phyloP scores from a whole-genome alignment of 2,797 vertebrate species.

The Pangasius sanitwongsei region DNA sequence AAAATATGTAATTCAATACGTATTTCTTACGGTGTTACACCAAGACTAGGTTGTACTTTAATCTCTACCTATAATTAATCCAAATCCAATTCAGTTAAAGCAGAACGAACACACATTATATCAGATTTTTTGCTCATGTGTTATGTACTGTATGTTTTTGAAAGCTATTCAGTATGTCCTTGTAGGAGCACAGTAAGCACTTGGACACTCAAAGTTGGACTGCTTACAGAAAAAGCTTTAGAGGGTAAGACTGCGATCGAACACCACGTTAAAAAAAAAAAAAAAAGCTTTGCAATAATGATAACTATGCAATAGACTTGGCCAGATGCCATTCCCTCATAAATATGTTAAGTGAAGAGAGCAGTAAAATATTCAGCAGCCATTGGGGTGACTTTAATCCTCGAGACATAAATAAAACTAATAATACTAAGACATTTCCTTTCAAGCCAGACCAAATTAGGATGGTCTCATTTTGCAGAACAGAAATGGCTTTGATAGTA shows the following conservation, averaged over 20 bases:
- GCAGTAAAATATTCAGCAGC: slow-evolving; percentile 52
- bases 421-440: slow-evolving; percentile 58
- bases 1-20: not conserved
- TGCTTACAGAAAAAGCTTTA: not conserved
- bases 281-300: slow-evolving; percentile 47
- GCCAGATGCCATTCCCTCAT: slow-evolving; percentile 62
- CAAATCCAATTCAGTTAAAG: slow-evolving; percentile 2
- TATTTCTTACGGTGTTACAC: not conserved
- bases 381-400: slow-evolving; percentile 58
- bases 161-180: not conserved
- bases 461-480: slow-evolving; percentile 54
- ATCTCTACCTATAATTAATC: not conserved
- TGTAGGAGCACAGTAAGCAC: not conserved
- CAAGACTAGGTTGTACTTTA: not conserved
- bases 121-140: not conserved
- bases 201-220: not conserved
- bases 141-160: not conserved
- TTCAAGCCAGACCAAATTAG: slow-evolving; percentile 57
- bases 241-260: slow-evolving; percentile 24
- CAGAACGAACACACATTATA: not conserved
- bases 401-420: slow-evolving; percentile 60
- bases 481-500: slow-evolving; percentile 39
- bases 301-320: slow-evolving; percentile 54
- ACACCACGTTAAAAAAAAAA: slow-evolving; percentile 24
- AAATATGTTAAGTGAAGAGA: slow-evolving; percentile 66